Evolutionary conservation across 2,113 vertebrate species (phyloP), one percentile per base, ranked within the genome.

Genomic region (Stigmatopora argus): DNA sequence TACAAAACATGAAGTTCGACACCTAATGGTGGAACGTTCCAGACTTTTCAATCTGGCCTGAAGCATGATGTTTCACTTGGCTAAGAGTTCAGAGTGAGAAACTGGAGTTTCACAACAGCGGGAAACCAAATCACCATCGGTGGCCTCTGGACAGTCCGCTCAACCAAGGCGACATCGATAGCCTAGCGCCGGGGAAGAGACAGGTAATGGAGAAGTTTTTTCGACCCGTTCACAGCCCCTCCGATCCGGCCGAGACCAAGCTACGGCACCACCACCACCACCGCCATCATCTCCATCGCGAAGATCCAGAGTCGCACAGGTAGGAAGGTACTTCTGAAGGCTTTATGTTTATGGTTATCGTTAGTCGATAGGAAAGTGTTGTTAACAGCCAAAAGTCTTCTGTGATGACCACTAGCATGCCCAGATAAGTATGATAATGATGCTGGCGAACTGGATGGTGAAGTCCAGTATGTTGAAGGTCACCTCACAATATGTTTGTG

Each of bases 201-300:
- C 71, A 85, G 26, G 73, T 83, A 23, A 85, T 90, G 87, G 90
- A 91, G 65, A 92, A 86, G 56, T 90, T 82, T 69, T 92, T 93
- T 51, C 91, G 84, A 18, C 90, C 91, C 0, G 79, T 92, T 60
- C 80, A 78, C 21, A 75, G 62, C 34, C 76, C 82, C 34, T 76
- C 80, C 35, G 34, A 57, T 1, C 60, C 61, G 14, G 87, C 86
- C 4, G 83, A 87, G 48, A 61, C 64, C n/a, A 84, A 85, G 67
- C 62, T 41, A 0, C 65, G 62, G 59, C 84, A 72, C 62, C 80
- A 82, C n/a, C 77, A 74, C 45, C 75, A 31, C 26, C 26, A 31
- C 3, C 26, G 73, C 45, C 75, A 67, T 19, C 79, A 70, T 35
- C 79, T 72, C 21, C 70, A 73, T 51, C 75, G 41, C 65, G 57